Percentiles rank a stretch among this genome's conserved stretches.
These are phyloP conservation scores for Desmophyllum pertusum DNA, from an alignment of 92 coral and sea anemone genomes.

Conservation along the genomic window DNA sequence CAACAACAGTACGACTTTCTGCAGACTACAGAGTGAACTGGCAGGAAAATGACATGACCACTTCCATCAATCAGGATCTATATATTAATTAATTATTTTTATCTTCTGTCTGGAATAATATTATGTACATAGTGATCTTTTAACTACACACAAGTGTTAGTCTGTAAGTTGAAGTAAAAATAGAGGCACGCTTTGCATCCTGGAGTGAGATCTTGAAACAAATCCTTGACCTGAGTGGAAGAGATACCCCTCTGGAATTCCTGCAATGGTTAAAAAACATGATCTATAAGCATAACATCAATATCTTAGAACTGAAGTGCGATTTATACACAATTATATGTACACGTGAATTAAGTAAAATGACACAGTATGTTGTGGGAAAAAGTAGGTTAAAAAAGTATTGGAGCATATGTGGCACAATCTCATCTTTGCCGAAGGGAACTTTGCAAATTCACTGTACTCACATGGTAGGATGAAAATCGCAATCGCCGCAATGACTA, in stretches of 20 bases:
- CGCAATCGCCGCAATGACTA: too few relatives aligned
- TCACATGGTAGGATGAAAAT: not conserved
- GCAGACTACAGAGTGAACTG: too few relatives aligned
- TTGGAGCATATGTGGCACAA: not conserved
- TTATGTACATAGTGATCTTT: too few relatives aligned
- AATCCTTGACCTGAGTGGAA: constrained; percentile 54
- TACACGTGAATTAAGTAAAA: not conserved
- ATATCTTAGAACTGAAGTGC: not conserved
- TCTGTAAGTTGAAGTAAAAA: constrained; percentile 48
- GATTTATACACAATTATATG: too few relatives aligned
- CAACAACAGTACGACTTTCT: too few relatives aligned
- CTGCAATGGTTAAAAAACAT: constrained; percentile 5
- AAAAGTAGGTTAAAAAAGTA: too few relatives aligned
- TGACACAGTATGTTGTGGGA: not conserved
- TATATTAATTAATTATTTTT: too few relatives aligned
- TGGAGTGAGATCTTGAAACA: constrained; percentile 63
- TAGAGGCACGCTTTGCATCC: constrained; percentile 70
- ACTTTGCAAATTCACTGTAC: not conserved
- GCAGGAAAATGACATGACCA: too few relatives aligned
- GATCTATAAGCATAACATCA: not conserved
- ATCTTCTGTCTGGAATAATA: too few relatives aligned
- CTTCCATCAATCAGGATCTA: too few relatives aligned
- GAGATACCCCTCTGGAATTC: constrained; percentile 54
- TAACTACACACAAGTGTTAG: constrained; percentile 6
- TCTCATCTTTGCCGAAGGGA: not conserved